Conservation (phyloP, 1,140 invertebrate genomes). For the Zaprionus capensis region DNA sequence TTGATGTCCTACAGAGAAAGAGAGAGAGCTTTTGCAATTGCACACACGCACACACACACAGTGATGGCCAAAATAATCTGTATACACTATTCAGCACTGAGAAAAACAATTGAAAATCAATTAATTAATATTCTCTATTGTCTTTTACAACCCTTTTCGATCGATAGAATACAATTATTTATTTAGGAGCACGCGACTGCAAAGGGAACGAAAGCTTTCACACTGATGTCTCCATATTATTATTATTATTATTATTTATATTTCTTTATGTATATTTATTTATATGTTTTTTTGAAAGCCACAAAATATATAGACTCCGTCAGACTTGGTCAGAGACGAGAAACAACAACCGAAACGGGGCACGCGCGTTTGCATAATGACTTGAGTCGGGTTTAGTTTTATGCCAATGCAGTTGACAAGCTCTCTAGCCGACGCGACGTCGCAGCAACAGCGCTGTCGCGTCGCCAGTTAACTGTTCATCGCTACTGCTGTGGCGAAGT, state of each 20-base stretch:
- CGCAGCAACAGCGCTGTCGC: conserved; percentile 22
- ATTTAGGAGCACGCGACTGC: conserved; percentile 8
- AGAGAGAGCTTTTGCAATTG: background rate
- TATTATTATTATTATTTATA: background rate
- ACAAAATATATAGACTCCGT: conserved; percentile 19
- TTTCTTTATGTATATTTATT: conserved; percentile 9
- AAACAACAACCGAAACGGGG: conserved; percentile 80
- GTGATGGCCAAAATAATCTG: background rate
- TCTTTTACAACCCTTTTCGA: conserved; percentile 49
- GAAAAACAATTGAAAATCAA: conserved; percentile 41
- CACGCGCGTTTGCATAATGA: conserved; percentile 83
- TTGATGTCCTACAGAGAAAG: background rate
- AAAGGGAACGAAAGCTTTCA: conserved; percentile 2
- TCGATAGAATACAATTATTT: conserved; percentile 41
- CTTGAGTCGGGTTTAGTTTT: conserved; percentile 77
- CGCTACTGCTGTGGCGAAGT: conserved; percentile 12
- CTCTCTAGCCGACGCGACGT: conserved; percentile 28
- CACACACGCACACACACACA: conserved; percentile 22
- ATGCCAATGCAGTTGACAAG: conserved; percentile 69
- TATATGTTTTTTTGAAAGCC: conserved; percentile 27
- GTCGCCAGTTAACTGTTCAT: conserved; percentile 29
- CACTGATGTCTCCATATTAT: conserved; percentile 2
- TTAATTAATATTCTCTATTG: conserved; percentile 41
- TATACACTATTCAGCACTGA: conserved; percentile 16
- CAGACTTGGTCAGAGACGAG: conserved; percentile 51